These are phyloP conservation scores for Notolepis coatsorum DNA, from an alignment of 2,797 vertebrate species.

Conservation along the genomic window DNA sequence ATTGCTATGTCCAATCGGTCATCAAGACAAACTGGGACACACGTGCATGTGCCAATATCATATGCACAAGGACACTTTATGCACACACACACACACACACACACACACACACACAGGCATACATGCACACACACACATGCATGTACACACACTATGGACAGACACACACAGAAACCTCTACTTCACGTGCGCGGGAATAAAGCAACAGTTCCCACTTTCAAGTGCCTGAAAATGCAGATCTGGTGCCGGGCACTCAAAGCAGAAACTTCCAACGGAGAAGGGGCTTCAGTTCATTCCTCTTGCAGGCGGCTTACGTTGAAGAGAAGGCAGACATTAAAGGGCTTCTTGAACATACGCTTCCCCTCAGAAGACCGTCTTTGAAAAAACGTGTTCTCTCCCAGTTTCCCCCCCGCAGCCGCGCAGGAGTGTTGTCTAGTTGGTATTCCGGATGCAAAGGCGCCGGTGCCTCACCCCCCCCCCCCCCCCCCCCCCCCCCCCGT, in stretches of 20 bases:
- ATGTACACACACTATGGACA: background rate
- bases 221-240: constrained; percentile 13
- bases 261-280: constrained; percentile 26
- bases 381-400: constrained; percentile 44
- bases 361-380: constrained; percentile 64
- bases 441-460: constrained; percentile 63
- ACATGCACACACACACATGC: background rate
- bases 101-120: background rate
- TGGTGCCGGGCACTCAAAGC: constrained; percentile 8
- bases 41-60: no score
- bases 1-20: background rate
- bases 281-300: constrained; percentile 35
- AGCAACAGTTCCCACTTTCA: background rate
- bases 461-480: no score
- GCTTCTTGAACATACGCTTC: constrained; percentile 64
- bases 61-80: no score
- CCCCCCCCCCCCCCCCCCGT: constrained; percentile 53
- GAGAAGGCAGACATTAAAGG: constrained; percentile 56
- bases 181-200: constrained; percentile 17
- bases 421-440: constrained; percentile 57
- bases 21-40: no score
- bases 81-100: background rate
- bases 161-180: background rate
- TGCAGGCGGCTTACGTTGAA: constrained; percentile 50
- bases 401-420: constrained; percentile 12